Evolutionary conservation across 53 echinoderm and acorn worm genomes (phyloP).

Genomic region (Echinometra lucunter): DNA sequence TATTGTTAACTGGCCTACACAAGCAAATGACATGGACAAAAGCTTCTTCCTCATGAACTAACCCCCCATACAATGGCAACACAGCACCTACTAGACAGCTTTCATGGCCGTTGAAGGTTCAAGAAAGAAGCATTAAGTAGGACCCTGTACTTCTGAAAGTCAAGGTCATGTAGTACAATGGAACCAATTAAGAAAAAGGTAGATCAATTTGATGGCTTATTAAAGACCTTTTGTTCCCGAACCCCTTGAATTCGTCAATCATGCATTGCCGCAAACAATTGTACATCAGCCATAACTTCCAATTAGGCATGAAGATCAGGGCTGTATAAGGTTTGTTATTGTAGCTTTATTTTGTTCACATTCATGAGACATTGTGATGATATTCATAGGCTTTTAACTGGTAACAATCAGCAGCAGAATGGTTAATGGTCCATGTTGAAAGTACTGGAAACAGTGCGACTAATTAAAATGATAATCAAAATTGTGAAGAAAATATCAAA

Average conservation of each 20-base stretch:
- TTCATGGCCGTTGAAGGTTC: background rate
- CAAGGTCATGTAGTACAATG: background rate
- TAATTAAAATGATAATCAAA: background rate
- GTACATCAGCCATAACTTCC: background rate
- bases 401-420: background rate
- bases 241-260: background rate
- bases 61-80: background rate
- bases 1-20: background rate
- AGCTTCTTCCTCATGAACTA: background rate
- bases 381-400: background rate
- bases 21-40: background rate
- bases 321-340: background rate
- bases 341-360: background rate
- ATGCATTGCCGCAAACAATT: background rate
- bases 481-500: background rate
- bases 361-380: background rate
- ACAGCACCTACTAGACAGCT: background rate
- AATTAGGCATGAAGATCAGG: background rate
- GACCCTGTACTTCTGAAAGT: slow-evolving; percentile 29
- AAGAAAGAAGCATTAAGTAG: background rate
- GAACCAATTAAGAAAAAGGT: background rate
- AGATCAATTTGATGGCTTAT: slow-evolving; percentile 43
- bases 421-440: background rate
- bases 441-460: background rate
- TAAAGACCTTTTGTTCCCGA: slow-evolving; percentile 25